A percentile compares a stretch with the other conserved stretches of the same genome.
Evolutionary conservation across 2,888 invertebrate genomes (phyloP).

Genomic region (Apodemia hepburni): DNA sequence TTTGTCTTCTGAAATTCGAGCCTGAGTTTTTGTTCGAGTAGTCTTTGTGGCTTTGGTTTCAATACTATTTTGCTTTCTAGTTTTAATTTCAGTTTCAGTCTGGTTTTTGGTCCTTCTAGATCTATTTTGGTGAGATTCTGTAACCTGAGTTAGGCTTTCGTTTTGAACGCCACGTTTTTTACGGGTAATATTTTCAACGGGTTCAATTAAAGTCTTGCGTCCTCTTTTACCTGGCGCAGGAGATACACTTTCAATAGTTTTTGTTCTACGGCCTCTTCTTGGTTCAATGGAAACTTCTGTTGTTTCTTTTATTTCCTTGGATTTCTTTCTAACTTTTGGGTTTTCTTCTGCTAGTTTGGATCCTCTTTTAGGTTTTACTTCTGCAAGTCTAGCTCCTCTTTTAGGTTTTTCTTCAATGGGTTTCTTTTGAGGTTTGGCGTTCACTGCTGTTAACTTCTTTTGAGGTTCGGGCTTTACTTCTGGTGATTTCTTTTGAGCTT

Average conservation of each 20-base stretch:
- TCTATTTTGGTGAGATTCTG: background rate
- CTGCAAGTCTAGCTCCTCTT: background rate
- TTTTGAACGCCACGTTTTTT: background rate
- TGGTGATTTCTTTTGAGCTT: constrained; percentile 30
- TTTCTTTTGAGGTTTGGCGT: background rate
- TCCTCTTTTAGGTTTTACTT: background rate
- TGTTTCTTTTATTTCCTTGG: background rate
- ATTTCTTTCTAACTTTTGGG: constrained; percentile 2
- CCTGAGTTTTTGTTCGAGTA: background rate
- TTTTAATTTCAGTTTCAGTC: background rate
- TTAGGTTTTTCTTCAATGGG: background rate
- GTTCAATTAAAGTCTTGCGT: background rate
- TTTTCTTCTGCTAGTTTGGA: constrained; percentile 23
- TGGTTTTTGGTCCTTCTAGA: constrained; percentile 9
- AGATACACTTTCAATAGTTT: constrained; percentile 21
- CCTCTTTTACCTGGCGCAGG: constrained; percentile 8
- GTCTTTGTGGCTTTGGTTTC: background rate
- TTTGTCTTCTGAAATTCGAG: background rate
- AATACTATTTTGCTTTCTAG: background rate
- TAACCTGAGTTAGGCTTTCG: background rate
- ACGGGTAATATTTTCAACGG: background rate
- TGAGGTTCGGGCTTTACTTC: constrained; percentile 30
- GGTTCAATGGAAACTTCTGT: constrained; percentile 6
- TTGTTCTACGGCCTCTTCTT: constrained; percentile 20
- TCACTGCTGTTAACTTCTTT: constrained; percentile 29